Percentiles rank a stretch among this genome's conserved stretches.
Evolutionary conservation across 2,888 invertebrate species (phyloP).

Genomic region (Adineta ricciae): DNA sequence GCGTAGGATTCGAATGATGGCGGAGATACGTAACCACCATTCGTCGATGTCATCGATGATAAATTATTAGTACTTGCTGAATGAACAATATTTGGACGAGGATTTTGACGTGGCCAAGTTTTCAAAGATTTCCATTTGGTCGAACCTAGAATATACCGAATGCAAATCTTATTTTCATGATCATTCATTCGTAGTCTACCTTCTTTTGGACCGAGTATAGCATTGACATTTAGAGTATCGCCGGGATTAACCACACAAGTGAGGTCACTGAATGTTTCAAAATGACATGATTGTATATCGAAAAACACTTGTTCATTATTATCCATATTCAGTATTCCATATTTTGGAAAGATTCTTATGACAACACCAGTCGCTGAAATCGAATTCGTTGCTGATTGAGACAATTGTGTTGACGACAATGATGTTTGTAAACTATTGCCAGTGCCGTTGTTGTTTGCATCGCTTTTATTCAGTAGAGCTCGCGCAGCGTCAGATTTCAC

Average conservation of each 20-base stretch:
- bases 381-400: not conserved
- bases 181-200: slow-evolving; percentile 36
- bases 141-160: not conserved
- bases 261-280: slow-evolving; percentile 34
- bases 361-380: slow-evolving; percentile 27
- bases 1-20: not conserved
- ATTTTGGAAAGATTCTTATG: slow-evolving; percentile 46
- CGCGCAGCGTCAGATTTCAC: slow-evolving; percentile 34
- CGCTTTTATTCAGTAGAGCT: slow-evolving; percentile 31
- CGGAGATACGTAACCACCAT: slow-evolving; percentile 1
- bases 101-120: slow-evolving; percentile 25
- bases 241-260: slow-evolving; percentile 37
- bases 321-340: slow-evolving; percentile 51
- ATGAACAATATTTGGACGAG: not conserved
- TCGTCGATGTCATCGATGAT: slow-evolving; percentile 8
- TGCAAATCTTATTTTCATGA: not conserved
- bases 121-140: slow-evolving; percentile 34
- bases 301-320: slow-evolving; percentile 51
- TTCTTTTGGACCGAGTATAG: slow-evolving; percentile 48
- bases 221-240: slow-evolving; percentile 48
- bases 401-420: not conserved
- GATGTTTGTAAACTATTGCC: not conserved
- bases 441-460: not conserved
- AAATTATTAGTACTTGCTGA: slow-evolving; percentile 18
- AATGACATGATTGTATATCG: slow-evolving; percentile 38